Percentiles rank a stretch among this genome's conserved stretches.
phyloP scores from a whole-genome alignment of 30 jellyfish, hydroid and myxozoan species.

The Nemopilema nomurai region DNA sequence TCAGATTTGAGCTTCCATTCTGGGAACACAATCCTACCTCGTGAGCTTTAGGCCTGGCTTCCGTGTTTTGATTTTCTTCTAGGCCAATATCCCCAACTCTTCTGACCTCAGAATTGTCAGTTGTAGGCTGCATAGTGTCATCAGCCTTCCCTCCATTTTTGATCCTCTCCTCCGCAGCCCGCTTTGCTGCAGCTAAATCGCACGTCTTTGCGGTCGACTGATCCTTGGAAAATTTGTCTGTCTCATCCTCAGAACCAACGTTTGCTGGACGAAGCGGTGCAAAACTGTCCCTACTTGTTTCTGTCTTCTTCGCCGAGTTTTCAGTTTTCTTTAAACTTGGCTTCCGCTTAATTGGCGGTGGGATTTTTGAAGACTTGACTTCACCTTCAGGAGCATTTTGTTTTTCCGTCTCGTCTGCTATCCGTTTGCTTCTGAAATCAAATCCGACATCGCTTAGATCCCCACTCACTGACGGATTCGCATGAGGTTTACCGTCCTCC shows the following conservation, averaged over 20 bases:
- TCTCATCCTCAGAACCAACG: not conserved
- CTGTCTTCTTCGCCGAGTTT: not conserved
- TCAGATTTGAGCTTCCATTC: not conserved
- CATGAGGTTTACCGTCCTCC: not conserved
- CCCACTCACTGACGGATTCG: not conserved
- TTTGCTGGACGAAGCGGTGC: not conserved
- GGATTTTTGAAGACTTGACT: constrained; percentile 11
- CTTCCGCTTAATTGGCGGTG: constrained; percentile 39
- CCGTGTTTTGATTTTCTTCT: not conserved
- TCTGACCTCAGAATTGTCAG: constrained; percentile 9
- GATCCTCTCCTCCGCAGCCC: not conserved
- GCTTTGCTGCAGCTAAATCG: not conserved
- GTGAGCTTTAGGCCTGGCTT: not conserved
- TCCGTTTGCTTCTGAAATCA: not conserved
- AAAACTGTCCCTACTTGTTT: not conserved
- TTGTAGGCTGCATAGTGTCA: constrained; percentile 1
- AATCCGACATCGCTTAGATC: not conserved
- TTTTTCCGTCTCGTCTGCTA: not conserved
- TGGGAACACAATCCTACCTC: not conserved
- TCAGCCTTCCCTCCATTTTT: constrained; percentile 1
- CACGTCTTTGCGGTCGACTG: no score
- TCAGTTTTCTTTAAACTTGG: constrained; percentile 38
- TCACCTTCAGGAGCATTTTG: not conserved
- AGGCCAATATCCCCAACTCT: not conserved
- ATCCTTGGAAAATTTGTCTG: not conserved